Percentiles rank a stretch among this genome's conserved stretches.
Conservation (phyloP, 2,113 vertebrate species). For the Syngnathus typhle region DNA sequence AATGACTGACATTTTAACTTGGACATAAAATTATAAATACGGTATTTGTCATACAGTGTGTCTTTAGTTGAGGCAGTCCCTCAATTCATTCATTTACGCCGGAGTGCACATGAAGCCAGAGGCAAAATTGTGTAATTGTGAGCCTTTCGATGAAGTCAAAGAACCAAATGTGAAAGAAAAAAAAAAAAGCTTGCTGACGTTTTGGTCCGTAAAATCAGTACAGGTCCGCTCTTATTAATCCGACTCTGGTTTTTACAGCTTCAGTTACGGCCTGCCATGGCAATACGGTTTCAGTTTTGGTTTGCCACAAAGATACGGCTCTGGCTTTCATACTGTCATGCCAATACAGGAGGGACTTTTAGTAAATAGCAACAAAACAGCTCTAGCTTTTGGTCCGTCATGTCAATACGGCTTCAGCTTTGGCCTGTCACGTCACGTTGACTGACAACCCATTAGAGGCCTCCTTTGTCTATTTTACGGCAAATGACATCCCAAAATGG, state of each 20-base stretch:
- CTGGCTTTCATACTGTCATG: not conserved
- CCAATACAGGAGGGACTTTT: not conserved
- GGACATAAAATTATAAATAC: not conserved
- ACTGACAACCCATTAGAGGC: not conserved
- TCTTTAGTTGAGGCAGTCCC: not conserved
- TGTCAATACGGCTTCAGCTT: not conserved
- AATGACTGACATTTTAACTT: constrained; percentile 44
- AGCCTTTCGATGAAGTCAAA: constrained; percentile 2
- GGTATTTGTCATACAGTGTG: not conserved
- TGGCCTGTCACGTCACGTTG: not conserved
- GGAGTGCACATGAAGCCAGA: not conserved
- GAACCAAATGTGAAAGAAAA: constrained; percentile 23
- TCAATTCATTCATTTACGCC: not conserved
- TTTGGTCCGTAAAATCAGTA: not conserved
- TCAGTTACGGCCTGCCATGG: not conserved
- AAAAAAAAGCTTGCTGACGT: constrained; percentile 24
- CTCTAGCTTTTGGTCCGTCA: not conserved
- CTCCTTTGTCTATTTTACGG: not conserved
- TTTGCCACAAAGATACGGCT: not conserved
- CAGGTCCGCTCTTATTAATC: not conserved
- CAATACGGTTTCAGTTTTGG: not conserved
- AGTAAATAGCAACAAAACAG: not conserved
- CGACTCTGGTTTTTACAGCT: not conserved
- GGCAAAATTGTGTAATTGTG: not conserved
- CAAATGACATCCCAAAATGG: not conserved